A percentile compares a stretch with the other conserved stretches of the same genome.
These are phyloP conservation scores for Lagria hirta DNA, from an alignment of 2,888 invertebrate species.

Conservation along the genomic window DNA sequence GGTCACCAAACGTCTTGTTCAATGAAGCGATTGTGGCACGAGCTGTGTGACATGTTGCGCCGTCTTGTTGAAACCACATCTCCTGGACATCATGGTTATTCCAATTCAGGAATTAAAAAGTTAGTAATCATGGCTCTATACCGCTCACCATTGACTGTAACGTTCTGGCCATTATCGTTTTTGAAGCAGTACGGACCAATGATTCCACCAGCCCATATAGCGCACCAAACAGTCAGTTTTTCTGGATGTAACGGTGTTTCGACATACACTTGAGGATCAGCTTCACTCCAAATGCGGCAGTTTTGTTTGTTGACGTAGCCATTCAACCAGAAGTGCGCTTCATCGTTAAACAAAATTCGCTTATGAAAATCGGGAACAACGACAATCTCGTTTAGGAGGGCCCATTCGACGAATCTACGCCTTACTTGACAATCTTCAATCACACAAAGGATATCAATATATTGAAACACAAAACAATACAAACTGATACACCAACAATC, in stretches of 20 bases:
- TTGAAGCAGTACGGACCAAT: constrained; percentile 7
- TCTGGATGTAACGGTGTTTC: constrained; percentile 7
- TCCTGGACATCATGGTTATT: too few species aligned
- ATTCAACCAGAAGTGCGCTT: constrained; percentile 22
- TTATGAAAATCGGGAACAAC: constrained; percentile 17
- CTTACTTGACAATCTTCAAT: constrained; percentile 1
- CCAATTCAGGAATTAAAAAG: constrained; percentile 11
- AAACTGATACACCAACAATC: too few species aligned
- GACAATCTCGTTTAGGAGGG: constrained; percentile 14
- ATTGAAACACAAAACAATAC: too few species aligned
- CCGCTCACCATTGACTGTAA: constrained; percentile 12
- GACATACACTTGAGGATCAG: constrained; percentile 2
- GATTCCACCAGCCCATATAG: constrained; percentile 12
- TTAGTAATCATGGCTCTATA: constrained; percentile 8
- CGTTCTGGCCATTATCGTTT: constrained; percentile 1
- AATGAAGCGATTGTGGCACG: too few species aligned
- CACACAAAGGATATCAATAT: too few species aligned
- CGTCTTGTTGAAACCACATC: too few species aligned
- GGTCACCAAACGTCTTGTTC: too few species aligned
- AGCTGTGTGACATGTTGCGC: too few species aligned
- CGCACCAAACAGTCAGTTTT: constrained; percentile 18
- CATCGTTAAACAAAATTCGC: constrained; percentile 20
- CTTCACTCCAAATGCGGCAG: constrained; percentile 15
- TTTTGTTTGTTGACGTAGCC: constrained; percentile 19
- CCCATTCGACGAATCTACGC: constrained; percentile 13